These are phyloP conservation scores for Macropus fuliginosus DNA, from an alignment of 2,797 vertebrate genomes.

Conservation along the genomic window DNA sequence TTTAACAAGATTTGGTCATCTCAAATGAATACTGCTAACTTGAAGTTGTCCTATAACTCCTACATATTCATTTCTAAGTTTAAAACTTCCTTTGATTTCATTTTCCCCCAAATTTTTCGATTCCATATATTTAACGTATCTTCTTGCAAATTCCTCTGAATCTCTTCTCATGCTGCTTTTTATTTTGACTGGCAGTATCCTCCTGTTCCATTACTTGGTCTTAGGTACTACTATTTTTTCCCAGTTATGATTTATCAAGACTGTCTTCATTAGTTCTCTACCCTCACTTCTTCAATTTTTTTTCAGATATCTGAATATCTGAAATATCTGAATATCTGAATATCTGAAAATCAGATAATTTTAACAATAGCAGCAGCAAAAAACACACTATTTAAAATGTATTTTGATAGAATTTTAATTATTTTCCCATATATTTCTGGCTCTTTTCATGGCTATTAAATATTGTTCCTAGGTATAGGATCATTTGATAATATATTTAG, in stretches of 20 bases:
- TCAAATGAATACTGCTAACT: not conserved
- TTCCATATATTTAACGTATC: not conserved
- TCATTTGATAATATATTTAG: not conserved
- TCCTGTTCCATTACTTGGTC: not conserved
- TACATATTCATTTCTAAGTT: not conserved
- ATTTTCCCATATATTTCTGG: not conserved
- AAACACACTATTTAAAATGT: not conserved
- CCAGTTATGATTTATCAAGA: not conserved
- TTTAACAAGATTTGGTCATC: not conserved
- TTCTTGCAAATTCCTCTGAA: not conserved
- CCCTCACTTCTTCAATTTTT: not conserved
- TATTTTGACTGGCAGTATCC: not conserved
- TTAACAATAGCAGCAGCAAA: not conserved
- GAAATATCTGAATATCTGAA: too few species aligned
- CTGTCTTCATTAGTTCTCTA: not conserved
- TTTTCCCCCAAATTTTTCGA: not conserved
- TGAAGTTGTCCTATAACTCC: not conserved
- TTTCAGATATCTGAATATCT: not conserved
- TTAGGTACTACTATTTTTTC: not conserved
- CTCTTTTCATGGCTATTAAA: not conserved
- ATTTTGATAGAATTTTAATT: not conserved
- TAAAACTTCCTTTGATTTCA: not conserved
- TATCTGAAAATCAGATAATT: too few species aligned
- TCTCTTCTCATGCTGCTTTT: not conserved
- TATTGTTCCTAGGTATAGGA: not conserved